Conservation (phyloP, 2,888 invertebrate genomes). For the Dione vanillae region DNA sequence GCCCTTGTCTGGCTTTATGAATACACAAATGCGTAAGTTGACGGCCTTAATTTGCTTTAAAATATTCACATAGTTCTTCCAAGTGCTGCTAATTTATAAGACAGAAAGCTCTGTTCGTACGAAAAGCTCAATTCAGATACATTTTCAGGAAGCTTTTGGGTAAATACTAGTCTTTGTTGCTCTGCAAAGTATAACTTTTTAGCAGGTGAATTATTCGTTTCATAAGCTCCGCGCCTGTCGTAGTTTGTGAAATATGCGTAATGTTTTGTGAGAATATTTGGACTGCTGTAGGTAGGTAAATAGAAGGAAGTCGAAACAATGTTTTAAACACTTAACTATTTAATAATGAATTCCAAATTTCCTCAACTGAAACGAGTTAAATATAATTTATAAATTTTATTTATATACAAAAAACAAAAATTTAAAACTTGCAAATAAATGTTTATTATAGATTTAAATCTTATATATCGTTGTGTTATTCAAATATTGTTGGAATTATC, state of each 20-base stretch:
- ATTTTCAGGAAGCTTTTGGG: background rate
- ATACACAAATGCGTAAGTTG: constrained; percentile 42
- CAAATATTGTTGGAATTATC: no score
- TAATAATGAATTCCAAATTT: background rate
- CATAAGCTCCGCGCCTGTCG: background rate
- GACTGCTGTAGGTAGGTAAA: background rate
- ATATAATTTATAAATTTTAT: background rate
- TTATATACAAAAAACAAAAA: no score
- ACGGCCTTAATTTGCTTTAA: constrained; percentile 40
- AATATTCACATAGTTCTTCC: constrained; percentile 40
- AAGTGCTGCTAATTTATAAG: constrained; percentile 11
- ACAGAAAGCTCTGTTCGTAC: background rate
- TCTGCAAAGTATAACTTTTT: background rate
- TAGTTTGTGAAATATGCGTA: constrained; percentile 4
- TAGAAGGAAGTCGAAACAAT: background rate
- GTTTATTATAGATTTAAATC: no score
- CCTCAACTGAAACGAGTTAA: background rate
- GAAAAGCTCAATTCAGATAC: background rate
- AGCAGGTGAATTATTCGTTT: background rate
- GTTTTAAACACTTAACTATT: background rate
- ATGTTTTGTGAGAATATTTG: constrained; percentile 7
- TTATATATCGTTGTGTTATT: no score
- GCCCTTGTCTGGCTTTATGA: constrained; percentile 44
- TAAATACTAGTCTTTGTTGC: constrained; percentile 4
- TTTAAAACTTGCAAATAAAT: no score